A percentile compares a stretch with the other conserved stretches of the same genome.
phyloP scores from a whole-genome alignment of 2,797 vertebrate genomes.

The Gymnoscopelus microlampas region DNA sequence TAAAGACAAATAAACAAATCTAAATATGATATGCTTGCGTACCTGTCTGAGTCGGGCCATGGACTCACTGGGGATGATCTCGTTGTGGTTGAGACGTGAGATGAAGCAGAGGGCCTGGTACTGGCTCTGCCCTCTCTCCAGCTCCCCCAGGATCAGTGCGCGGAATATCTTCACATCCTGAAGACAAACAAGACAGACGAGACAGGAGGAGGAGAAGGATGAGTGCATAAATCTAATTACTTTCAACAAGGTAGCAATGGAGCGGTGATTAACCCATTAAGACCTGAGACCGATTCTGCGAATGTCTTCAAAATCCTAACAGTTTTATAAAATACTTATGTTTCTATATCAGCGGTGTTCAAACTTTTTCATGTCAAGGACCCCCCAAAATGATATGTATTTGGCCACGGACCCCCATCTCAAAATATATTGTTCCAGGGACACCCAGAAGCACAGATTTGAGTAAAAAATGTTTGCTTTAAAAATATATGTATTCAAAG shows the following conservation, averaged over 20 bases:
- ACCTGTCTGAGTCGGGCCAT: conserved; percentile 98
- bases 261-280: not conserved
- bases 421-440: too few relatives aligned
- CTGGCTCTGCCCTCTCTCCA: conserved; percentile 96
- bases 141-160: conserved; percentile 94
- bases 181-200: conserved; percentile 24
- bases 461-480: too few relatives aligned
- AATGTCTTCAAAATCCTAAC: too few relatives aligned
- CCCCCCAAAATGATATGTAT: too few relatives aligned
- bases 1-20: too few relatives aligned
- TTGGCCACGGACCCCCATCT: too few relatives aligned
- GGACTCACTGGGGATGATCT: conserved; percentile 98
- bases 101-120: conserved; percentile 96
- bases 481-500: too few relatives aligned
- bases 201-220: conserved; percentile 36
- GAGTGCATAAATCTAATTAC: conserved; percentile 37
- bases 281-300: too few relatives aligned
- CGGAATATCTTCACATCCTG: conserved; percentile 98
- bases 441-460: too few relatives aligned
- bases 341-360: too few relatives aligned
- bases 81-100: conserved; percentile 90
- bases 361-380: too few relatives aligned
- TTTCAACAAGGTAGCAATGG: conserved; percentile 20
- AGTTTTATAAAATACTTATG: too few relatives aligned
- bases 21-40: not conserved